Evolutionary conservation across 2,888 invertebrate genomes (phyloP), one percentile per base, ranked within the genome.

Genomic region (Pseudococcus jackbeardsleyi): DNA sequence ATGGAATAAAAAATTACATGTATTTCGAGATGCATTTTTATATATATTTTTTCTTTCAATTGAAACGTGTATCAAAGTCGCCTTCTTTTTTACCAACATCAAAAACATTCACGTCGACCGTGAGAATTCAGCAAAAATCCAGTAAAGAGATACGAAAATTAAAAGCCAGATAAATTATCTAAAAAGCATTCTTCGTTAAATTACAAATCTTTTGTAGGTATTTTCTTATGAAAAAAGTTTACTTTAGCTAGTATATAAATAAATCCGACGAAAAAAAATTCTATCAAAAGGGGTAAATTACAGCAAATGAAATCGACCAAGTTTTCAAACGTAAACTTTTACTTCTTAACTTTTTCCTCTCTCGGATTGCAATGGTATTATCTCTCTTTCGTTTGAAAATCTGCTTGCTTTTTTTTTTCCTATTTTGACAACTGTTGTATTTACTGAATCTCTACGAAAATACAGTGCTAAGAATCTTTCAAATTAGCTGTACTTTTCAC

Each of bases 261-360:
- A 42, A 79, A 79, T 77, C 39, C 22, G 72, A 12, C 17, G 26
- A 33, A 79, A 42, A 42, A 79, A 79, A 79, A 42, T 79, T 79
- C 79, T 79, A 79, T 79, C 79, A 79, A 79, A 79, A 79, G 79
- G 42, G 79, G 79, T 79, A 79, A 79, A 79, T 79, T 79, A 79
- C 79, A 79, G 79, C 79, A 79, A 79, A 42, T 79, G 42, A 79
- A 79, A 79, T 79, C 79, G 79, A 79, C 42, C 42, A 79, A 79
- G 42, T 79, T 79, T 79, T 79, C 79, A 42, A 79, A 79, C 79
- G 39, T 39, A 79, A 79, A 79, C 79, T 79, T 79, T 42, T 79
- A 42, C 79, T 79, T 79, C 79, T 79, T 11, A 79, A 42, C 79
- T 79, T 79, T 79, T 79, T 79, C n/a, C n/a, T 42, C 17, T n/a